Conservation (phyloP, 2,797 vertebrate species). For the Cygnus olor region DNA sequence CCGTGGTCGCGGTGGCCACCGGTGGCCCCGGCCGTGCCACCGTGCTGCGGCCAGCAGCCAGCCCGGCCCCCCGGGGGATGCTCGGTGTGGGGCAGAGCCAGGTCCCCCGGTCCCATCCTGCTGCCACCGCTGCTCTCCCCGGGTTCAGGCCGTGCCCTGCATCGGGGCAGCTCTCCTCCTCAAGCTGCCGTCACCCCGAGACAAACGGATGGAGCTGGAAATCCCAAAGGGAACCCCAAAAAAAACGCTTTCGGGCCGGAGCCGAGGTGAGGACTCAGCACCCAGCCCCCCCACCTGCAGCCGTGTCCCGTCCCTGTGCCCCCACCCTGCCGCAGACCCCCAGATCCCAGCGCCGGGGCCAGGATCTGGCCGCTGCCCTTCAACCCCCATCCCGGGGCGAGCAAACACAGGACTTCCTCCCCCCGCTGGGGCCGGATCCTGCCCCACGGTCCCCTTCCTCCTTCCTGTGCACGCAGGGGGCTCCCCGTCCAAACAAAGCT, state of each 20-base stretch:
- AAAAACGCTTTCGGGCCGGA: fast-evolving
- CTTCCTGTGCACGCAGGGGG: not conserved
- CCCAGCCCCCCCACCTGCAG: too few species aligned
- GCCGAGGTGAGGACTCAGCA: not conserved
- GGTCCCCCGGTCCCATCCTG: fast-evolving
- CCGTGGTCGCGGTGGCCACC: not conserved
- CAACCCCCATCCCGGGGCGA: not conserved
- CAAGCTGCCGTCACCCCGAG: not conserved
- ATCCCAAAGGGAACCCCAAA: not conserved
- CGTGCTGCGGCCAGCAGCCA: fast-evolving
- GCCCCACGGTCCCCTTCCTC: not conserved
- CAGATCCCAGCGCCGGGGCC: fast-evolving
- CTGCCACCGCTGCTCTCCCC: not conserved
- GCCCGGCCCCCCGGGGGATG: fast-evolving
- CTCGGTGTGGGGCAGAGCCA: fast-evolving
- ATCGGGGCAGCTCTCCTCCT: fast-evolving
- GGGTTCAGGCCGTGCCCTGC: not conserved
- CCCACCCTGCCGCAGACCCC: too few species aligned
- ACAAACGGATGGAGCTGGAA: not conserved
- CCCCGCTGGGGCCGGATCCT: not conserved
- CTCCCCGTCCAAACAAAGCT: not conserved
- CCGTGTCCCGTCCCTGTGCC: not conserved
- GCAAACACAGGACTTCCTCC: conserved; percentile 19
- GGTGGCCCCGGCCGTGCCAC: fast-evolving
- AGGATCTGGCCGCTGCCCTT: not conserved